Evolutionary conservation across 2,888 invertebrate species (phyloP).

Genomic region (Scaptomyza parva): DNA sequence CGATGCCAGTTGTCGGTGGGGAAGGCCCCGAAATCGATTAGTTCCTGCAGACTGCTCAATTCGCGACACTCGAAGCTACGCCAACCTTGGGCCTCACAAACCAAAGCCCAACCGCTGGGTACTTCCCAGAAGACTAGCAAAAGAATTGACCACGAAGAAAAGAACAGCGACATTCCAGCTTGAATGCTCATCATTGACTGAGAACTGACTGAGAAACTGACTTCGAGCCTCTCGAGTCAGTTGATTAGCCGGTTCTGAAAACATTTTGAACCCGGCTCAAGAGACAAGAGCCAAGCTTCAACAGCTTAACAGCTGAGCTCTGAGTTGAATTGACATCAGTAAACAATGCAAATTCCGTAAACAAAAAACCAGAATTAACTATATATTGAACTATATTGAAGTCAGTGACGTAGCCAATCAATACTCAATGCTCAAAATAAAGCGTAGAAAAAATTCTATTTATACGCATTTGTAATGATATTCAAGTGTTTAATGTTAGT

Average conservation of each 20-base stretch:
- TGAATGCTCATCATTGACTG: conserved; percentile 49
- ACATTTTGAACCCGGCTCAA: conserved; percentile 4
- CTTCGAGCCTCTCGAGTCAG: conserved; percentile 42
- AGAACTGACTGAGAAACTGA: conserved; percentile 7
- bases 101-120: conserved; percentile 7
- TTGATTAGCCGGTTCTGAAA: conserved; percentile 54
- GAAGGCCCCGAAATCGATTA: conserved; percentile 29
- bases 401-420: not conserved
- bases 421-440: not conserved
- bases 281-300: too few relatives aligned
- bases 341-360: conserved; percentile 17
- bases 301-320: conserved; percentile 46
- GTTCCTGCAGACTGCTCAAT: conserved; percentile 52
- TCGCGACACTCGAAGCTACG: conserved; percentile 58
- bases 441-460: not conserved
- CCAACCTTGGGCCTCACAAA: conserved; percentile 42
- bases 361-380: not conserved
- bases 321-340: conserved; percentile 20
- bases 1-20: conserved; percentile 46
- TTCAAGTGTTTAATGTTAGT: too few relatives aligned
- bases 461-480: too few relatives aligned
- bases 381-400: too few relatives aligned
- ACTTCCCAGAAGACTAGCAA: conserved; percentile 35
- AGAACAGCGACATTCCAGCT: conserved; percentile 54
- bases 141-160: conserved; percentile 19